Conservation (phyloP, 2,888 invertebrate genomes). For the Lasioglossum zephyrum region DNA sequence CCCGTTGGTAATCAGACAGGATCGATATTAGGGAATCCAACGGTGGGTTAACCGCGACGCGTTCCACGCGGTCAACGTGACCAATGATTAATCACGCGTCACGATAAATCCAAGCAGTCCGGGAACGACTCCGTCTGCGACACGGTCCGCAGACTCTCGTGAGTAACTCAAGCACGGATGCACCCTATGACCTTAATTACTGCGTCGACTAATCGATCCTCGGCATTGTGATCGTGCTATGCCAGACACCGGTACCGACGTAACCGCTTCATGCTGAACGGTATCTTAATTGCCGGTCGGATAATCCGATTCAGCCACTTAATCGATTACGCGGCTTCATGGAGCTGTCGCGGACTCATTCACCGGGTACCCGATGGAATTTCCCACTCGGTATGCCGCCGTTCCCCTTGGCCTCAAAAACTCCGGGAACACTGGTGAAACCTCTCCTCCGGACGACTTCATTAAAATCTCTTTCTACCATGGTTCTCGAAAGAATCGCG, state of each 20-base stretch:
- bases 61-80: slow-evolving; percentile 23
- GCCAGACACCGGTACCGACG: slow-evolving; percentile 68
- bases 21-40: slow-evolving; percentile 30
- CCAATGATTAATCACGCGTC: slow-evolving; percentile 64
- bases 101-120: slow-evolving; percentile 52
- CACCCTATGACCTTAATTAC: slow-evolving; percentile 72
- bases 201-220: slow-evolving; percentile 69
- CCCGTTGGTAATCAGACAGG: slow-evolving; percentile 21
- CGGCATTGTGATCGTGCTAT: slow-evolving; percentile 71
- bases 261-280: slow-evolving; percentile 65
- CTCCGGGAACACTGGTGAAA: not conserved
- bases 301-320: slow-evolving; percentile 71
- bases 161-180: slow-evolving; percentile 60
- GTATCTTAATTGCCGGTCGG: slow-evolving; percentile 69
- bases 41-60: slow-evolving; percentile 31
- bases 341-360: slow-evolving; percentile 59
- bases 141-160: slow-evolving; percentile 44
- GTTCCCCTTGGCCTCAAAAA: not conserved
- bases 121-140: slow-evolving; percentile 55
- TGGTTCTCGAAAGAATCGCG: not conserved
- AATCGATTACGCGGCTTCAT: slow-evolving; percentile 64
- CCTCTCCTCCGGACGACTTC: slow-evolving; percentile 5
- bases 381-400: slow-evolving; percentile 36
- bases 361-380: slow-evolving; percentile 50
- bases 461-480: not conserved